Evolutionary conservation across 2,888 invertebrate species (phyloP), one percentile per base, ranked within the genome.

Genomic region (Pinctada fucata): DNA sequence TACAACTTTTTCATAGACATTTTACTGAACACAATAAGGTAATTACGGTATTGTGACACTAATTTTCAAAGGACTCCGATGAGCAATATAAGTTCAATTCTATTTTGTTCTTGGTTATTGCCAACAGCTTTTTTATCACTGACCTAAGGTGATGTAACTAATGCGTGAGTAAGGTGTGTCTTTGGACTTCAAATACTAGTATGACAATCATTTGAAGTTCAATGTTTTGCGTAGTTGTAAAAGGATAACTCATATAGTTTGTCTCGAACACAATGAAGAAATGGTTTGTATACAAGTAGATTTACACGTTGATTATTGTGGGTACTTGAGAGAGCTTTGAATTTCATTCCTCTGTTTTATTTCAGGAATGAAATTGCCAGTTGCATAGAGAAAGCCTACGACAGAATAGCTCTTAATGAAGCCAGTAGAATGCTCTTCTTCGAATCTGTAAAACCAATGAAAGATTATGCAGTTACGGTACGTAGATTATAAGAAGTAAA

Each of bases 1-100:
- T 99, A 99, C 93, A 97, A 96, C 82, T 96, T 97, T 88, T 99
- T 99, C 93, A 99, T 99, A 95, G 97, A 99, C 88, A 97, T 98
- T 80, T 94, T 99, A 16, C 93, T 99, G 72, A 97, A 98, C 88
- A 99, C 99, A 0, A 97, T 99, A 52, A 95, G 99, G 93, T 93
- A 86, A 78, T 67, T 67, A 47, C 3, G 31, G 51, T 31, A n/a
- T 48, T 49, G n/a, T 48, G 68, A 4, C 16, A 13, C 3, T 47
- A 68, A 68, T 13, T 68, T n/a, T 6, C 67, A 66, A n/a, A 31
- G 31, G 31, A 31, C 31, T 31, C 31, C 31, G 31, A 31, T 31
- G 31, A 31, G 31, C 31, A 31, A 31, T 31, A 31, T 31, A 31
- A 31, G 31, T 31, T 1, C 31, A 31, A 31, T 31, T 31, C 31